A percentile compares a stretch with the other conserved stretches of the same genome.
These are phyloP conservation scores for Clytia hemisphaerica DNA, from an alignment of 30 jellyfish, hydroid and myxozoan genomes.

Conservation along the genomic window DNA sequence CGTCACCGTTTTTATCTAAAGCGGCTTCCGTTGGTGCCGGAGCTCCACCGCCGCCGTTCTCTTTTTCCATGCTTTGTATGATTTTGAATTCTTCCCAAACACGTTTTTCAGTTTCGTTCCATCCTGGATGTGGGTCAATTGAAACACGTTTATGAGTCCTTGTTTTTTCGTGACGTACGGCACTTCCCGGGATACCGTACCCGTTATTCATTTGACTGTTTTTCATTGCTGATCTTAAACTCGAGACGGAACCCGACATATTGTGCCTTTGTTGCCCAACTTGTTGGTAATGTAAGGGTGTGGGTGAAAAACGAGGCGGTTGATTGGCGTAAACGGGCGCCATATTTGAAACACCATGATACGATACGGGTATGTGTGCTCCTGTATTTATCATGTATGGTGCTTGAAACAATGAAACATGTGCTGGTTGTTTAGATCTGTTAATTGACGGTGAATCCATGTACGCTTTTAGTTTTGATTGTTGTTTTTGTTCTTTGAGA, in stretches of 20 bases:
- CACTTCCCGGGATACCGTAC: not conserved
- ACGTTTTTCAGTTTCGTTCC: conserved; percentile 87
- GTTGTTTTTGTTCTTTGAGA: conserved; percentile 24
- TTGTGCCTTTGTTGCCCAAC: no score
- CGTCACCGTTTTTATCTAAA: conserved; percentile 10
- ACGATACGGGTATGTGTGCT: no score
- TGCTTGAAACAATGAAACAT: no score
- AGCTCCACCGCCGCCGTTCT: conserved; percentile 33
- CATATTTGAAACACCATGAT: no score
- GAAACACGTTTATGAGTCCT: conserved; percentile 69
- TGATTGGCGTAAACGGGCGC: no score
- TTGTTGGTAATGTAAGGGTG: no score
- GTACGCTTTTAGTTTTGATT: conserved; percentile 33
- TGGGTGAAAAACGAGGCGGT: no score
- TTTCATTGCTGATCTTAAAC: conserved; percentile 38
- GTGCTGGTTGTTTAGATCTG: no score
- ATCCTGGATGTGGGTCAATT: conserved; percentile 77
- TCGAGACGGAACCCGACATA: conserved; percentile 5
- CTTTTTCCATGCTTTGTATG: conserved; percentile 86
- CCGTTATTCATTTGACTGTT: conserved; percentile 5
- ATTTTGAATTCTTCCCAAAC: conserved; percentile 95
- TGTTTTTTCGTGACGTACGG: conserved; percentile 30
- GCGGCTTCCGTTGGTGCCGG: conserved; percentile 41
- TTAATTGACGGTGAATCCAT: conserved; percentile 33
- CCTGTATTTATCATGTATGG: no score